Percentiles rank a stretch among this genome's conserved stretches.
phyloP scores from a whole-genome alignment of 1,140 invertebrate species.

The Brachionus calyciflorus region DNA sequence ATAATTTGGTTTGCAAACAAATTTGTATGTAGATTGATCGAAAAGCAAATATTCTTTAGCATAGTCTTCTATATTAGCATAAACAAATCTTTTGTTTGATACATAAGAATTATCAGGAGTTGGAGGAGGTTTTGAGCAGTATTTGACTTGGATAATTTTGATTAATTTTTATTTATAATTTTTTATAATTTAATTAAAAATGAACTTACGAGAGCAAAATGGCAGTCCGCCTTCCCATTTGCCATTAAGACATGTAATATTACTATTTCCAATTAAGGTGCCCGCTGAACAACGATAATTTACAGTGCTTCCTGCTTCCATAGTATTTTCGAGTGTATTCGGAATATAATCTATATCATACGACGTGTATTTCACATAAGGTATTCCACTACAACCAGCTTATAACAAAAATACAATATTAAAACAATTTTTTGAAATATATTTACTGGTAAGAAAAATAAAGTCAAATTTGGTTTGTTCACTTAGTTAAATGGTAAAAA shows the following conservation, averaged over 20 bases:
- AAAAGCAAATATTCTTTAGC: constrained; percentile 28
- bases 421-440: too few relatives aligned
- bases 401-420: neutral
- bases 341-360: neutral
- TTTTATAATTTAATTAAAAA: too few relatives aligned
- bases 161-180: too few relatives aligned
- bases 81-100: neutral
- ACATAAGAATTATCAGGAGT: neutral
- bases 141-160: constrained; percentile 18
- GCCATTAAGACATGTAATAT: neutral
- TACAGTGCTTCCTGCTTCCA: neutral
- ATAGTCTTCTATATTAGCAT: constrained; percentile 36
- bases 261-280: neutral
- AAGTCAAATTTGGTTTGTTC: too few relatives aligned
- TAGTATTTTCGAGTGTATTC: neutral
- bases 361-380: constrained; percentile 11
- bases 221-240: neutral
- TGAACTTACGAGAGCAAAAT: neutral
- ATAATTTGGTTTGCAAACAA: neutral
- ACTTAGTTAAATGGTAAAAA: too few relatives aligned
- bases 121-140: neutral
- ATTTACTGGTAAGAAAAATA: too few relatives aligned
- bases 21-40: constrained; percentile 18
- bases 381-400: constrained; percentile 19
- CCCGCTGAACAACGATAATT: constrained; percentile 30